Conservation (phyloP, 2,113 vertebrate genomes). For the Uria lomvia region DNA sequence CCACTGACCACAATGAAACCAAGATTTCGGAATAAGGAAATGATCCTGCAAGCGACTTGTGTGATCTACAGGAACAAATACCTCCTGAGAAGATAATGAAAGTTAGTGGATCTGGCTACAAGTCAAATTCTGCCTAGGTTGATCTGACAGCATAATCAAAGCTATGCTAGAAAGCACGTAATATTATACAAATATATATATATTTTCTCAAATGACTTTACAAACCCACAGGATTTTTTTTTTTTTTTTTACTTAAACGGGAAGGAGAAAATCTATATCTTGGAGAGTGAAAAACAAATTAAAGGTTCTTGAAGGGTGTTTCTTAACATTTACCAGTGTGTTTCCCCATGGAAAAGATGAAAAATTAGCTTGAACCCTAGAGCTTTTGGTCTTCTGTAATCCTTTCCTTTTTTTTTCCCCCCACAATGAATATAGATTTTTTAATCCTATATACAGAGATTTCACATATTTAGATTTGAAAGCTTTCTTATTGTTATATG, state of each 20-base stretch:
- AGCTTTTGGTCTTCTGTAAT: constrained; percentile 53
- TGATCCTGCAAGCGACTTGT: background rate
- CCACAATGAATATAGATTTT: constrained; percentile 46
- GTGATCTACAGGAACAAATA: background rate
- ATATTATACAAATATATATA: constrained; percentile 48
- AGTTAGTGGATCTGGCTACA: background rate
- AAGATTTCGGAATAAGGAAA: background rate
- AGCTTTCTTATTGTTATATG: background rate
- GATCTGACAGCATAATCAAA: constrained; percentile 42
- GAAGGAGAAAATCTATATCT: constrained; percentile 58
- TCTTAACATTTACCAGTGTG: constrained; percentile 67
- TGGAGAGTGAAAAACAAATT: constrained; percentile 62
- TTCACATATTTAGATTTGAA: constrained; percentile 50
- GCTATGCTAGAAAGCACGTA: background rate
- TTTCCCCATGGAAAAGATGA: constrained; percentile 56
- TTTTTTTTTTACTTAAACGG: constrained; percentile 35
- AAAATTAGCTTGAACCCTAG: constrained; percentile 64
- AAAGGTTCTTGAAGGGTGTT: constrained; percentile 64
- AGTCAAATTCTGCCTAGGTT: background rate
- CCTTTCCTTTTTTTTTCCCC: background rate
- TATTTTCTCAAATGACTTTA: constrained; percentile 44
- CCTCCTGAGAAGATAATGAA: background rate
- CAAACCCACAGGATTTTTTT: constrained; percentile 40
- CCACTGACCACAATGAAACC: background rate
- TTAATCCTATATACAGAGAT: background rate